Evolutionary conservation across 2,888 invertebrate genomes (phyloP), one percentile per base, ranked within the genome.

Genomic region (Capitulum mitella): DNA sequence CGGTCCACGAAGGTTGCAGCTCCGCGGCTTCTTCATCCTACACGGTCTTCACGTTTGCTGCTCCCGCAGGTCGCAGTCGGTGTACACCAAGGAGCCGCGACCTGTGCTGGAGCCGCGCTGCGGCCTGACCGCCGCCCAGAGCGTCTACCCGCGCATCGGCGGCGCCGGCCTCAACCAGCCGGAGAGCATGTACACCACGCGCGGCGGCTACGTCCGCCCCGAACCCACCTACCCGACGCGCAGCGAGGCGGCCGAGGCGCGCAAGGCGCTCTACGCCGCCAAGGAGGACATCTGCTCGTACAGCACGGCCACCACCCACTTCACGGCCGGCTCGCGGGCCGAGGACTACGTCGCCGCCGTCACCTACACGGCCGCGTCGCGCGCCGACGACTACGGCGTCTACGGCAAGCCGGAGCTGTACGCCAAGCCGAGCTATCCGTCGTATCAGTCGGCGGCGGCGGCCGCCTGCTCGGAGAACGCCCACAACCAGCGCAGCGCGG

Each of bases 61-160:
- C 78, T 75, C 80, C 5, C 79, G 78, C 79, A 80, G 82, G 19
- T 82, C 82, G 40, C 82, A 82, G 79, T 81, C 81, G 29, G 82
- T 82, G 61, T 81, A 81, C 78, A 79, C 81, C 51, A 80, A 80
- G 37, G 81, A 81, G 16, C 79, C 80, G 34, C 81, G 70, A 22
- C 22, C 40, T 6, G 37, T 2, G 22, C 14, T 10, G 70, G 26
- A n/a, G 29, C 40, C 26, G 26, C 29, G 70, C 40, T 32, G 34
- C 64, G 64, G 34, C 32, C 37, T 70, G 8, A 26, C 40, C 26
- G 70, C 70, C 26, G 37, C 70, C 1, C 70, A 70, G 70, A 70
- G 70, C 70, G 37, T 70, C 26, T 70, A 70, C 70, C 70, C 70
- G 22, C 70, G 70, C 37, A 70, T 70, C 70, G 26, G 14, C 40